phyloP scores from a whole-genome alignment of 2,888 invertebrate genomes.

The Achlya flavicornis region DNA sequence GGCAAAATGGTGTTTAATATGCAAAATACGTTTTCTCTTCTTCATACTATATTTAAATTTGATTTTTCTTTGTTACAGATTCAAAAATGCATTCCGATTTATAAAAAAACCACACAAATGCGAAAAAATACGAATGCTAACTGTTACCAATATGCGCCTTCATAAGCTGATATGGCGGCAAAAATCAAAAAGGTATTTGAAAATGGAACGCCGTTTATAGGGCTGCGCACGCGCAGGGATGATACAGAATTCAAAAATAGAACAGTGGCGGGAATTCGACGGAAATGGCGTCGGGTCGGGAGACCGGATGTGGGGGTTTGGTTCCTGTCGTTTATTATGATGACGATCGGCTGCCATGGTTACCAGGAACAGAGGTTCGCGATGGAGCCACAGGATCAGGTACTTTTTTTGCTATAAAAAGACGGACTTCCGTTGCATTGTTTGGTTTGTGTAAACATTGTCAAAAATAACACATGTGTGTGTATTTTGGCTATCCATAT shows the following conservation, averaged over 20 bases:
- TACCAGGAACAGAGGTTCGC: constrained; percentile 91
- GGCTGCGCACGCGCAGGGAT: constrained; percentile 59
- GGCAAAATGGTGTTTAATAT: no score
- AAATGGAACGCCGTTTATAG: constrained; percentile 59
- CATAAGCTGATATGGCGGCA: constrained; percentile 68
- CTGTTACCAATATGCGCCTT: constrained; percentile 66
- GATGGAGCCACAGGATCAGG: constrained; percentile 94
- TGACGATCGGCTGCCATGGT: constrained; percentile 69
- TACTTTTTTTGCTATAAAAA: constrained; percentile 27
- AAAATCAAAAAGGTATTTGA: constrained; percentile 55
- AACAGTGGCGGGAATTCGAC: constrained; percentile 50
- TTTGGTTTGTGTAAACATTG: not conserved
- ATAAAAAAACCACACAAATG: constrained; percentile 51
- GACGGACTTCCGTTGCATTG: not conserved
- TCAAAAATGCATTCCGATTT: constrained; percentile 41
- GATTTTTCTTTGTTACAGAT: constrained; percentile 53
- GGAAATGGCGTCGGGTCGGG: constrained; percentile 54
- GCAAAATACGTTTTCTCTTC: no score
- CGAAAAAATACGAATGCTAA: constrained; percentile 37
- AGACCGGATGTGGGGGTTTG: constrained; percentile 62
- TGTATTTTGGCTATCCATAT: not conserved
- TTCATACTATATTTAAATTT: not conserved
- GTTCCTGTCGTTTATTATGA: constrained; percentile 56
- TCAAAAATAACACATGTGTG: not conserved
- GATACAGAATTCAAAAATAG: constrained; percentile 66